Percentiles rank a stretch among this genome's conserved stretches.
Evolutionary conservation across 2,888 invertebrate species (phyloP).

Genomic region (Yponomeuta cagnagella): DNA sequence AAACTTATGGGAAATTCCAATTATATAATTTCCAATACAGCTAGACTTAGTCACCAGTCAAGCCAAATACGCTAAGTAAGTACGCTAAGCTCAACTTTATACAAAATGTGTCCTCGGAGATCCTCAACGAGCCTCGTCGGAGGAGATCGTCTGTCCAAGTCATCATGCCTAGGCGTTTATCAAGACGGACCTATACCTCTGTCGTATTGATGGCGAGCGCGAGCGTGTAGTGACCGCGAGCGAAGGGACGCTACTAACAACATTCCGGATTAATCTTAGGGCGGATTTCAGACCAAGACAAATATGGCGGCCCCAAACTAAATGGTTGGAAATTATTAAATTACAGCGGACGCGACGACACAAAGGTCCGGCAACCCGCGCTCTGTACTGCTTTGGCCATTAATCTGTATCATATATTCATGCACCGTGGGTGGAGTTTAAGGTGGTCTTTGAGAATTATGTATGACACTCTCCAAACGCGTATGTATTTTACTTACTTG

Average conservation of each 20-base stretch:
- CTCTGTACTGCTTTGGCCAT: neutral
- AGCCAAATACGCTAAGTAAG: too few species aligned
- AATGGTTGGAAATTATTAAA: slow-evolving; percentile 68
- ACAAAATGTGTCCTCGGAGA: too few species aligned
- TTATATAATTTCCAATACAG: too few species aligned
- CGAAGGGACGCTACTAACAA: slow-evolving; percentile 50
- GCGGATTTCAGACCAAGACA: slow-evolving; percentile 66
- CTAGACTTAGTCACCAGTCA: too few species aligned
- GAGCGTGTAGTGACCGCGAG: slow-evolving; percentile 32
- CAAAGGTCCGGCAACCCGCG: neutral
- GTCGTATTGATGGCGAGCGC: slow-evolving; percentile 25
- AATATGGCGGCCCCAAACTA: slow-evolving; percentile 60
- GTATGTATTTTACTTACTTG: too few species aligned
- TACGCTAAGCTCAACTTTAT: too few species aligned
- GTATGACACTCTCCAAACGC: too few species aligned
- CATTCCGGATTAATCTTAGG: slow-evolving; percentile 65
- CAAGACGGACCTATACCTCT: neutral
- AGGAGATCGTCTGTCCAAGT: too few species aligned
- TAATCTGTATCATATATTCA: slow-evolving; percentile 3
- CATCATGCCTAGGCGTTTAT: too few species aligned
- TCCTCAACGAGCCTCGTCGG: too few species aligned
- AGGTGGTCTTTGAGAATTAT: too few species aligned
- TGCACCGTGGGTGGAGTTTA: neutral
- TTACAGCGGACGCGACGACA: slow-evolving; percentile 30
- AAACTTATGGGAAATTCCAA: too few species aligned